Conservation (phyloP, 2,113 vertebrate genomes). For the Antechinus flavipes region DNA sequence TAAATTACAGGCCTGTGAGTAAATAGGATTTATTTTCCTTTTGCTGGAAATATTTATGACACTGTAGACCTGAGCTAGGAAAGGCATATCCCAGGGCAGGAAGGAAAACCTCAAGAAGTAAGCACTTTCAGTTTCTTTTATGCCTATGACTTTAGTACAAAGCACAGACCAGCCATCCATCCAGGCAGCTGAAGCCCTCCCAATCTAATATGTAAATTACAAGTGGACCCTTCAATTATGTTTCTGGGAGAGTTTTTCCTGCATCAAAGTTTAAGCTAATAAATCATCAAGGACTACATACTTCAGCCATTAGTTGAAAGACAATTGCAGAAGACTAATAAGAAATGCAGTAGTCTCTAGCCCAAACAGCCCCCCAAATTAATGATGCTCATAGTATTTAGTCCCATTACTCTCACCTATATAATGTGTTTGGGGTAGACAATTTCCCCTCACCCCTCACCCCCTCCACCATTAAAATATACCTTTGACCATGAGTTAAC, state of each 20-base stretch:
- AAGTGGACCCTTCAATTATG: background rate
- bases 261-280: background rate
- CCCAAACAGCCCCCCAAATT: slow-evolving; percentile 25
- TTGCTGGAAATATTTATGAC: slow-evolving; percentile 17
- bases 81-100: slow-evolving; percentile 30
- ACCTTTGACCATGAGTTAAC: background rate
- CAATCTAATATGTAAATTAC: background rate
- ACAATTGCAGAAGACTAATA: background rate
- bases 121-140: background rate
- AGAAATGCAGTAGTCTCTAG: background rate
- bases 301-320: background rate
- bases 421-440: background rate
- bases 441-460: background rate
- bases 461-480: slow-evolving; percentile 3
- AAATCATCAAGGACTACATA: background rate
- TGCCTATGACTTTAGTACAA: background rate
- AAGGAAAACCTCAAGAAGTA: background rate
- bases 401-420: background rate
- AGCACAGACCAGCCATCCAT: background rate
- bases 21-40: background rate
- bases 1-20: background rate
- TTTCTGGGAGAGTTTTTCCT: background rate
- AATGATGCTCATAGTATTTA: background rate
- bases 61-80: background rate
- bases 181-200: background rate